Base-by-base conservation (phyloP, 2,888 invertebrate species). In the Rhimphoctona megacephalus region DNA sequence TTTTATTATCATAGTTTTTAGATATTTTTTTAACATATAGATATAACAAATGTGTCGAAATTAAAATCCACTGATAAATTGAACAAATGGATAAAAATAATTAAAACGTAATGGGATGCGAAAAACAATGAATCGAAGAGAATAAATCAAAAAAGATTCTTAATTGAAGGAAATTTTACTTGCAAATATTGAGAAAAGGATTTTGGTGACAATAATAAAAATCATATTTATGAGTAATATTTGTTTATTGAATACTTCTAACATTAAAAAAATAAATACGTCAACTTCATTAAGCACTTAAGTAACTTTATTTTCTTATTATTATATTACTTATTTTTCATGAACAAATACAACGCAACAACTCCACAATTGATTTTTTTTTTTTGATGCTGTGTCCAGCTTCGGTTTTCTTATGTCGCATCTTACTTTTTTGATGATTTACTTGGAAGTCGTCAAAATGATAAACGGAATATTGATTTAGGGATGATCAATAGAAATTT, bases 1-100 rank as follows among this genome's bases (percentile, higher is more conserved):
- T 39, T 64, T 77, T 64, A 9, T 85, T 30, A 36, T 70, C 25
- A 43, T n/a, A 52, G 43, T 46, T n/a, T 36, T 22, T 2, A 25
- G 2, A 14, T 25, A 43, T 72, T 54, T 25, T 49, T 17, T 17
- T 8, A 33, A 19, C 19, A 49, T 49, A 49, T 19, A 49, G 6
- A 1, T 49, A 5, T 49, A 11, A 17, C 49, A 5, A 6, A 49
- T 2, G 5, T 17, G 17, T 49, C 17, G 3, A 17, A 17, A 17
- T 49, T 49, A 17, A 49, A 49, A 49, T 19, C 17, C 49, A 49
- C 5, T 5, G 49, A 17, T 17, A 2, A 46, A 2, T 46, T 46
- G 7, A 4, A 6, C 8, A 39, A 39, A 39, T 39, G 7, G 39
- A 9, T 9, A 39, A 7, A 39, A 9, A 6, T 7, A 43, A 14